phyloP scores from a whole-genome alignment of 2,113 vertebrate genomes.

The Tetrao urogallus region DNA sequence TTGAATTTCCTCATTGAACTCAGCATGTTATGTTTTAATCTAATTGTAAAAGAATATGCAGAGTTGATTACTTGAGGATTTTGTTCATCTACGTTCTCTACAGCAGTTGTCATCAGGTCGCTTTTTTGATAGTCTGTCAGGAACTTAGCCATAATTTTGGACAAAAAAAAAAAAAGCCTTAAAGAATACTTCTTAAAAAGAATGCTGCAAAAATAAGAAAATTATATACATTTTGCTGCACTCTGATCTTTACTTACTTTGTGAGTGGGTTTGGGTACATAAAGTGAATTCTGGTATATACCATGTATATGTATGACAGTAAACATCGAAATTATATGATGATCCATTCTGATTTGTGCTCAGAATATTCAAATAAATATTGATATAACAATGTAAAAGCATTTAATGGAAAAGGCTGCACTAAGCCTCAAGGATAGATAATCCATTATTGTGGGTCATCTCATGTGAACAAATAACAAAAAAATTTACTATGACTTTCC shows the following conservation, averaged over 20 bases:
- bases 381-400: rapidly evolving
- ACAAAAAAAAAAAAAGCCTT: background rate
- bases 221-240: background rate
- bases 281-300: background rate
- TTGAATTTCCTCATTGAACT: background rate
- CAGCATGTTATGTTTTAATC: background rate
- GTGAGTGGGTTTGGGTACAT: background rate
- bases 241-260: background rate
- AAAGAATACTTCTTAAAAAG: background rate
- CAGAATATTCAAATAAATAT: background rate
- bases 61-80: background rate
- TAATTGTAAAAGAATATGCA: background rate
- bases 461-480: rapidly evolving
- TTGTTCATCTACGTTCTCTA: background rate
- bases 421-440: background rate
- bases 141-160: background rate
- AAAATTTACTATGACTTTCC: background rate
- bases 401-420: background rate
- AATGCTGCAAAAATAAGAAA: background rate
- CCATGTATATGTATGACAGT: background rate
- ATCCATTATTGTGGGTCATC: background rate
- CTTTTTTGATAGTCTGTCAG: background rate
- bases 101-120: background rate
- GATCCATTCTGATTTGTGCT: rapidly evolving
- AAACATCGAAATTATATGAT: background rate